phyloP scores from a whole-genome alignment of 1,140 invertebrate genomes.

The Drosophila novamexicana region DNA sequence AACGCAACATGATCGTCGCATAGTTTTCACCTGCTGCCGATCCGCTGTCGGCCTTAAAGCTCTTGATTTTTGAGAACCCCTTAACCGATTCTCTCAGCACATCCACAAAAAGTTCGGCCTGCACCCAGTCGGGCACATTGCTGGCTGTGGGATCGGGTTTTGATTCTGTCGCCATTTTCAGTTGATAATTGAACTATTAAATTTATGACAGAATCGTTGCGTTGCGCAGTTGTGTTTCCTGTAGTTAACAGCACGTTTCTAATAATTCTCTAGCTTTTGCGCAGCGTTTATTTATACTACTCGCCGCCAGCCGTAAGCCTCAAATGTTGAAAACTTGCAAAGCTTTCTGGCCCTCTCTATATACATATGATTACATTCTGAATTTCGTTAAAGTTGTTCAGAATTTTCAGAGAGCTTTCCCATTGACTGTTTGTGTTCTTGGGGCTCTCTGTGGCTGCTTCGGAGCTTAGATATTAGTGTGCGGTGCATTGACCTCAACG shows the following conservation, averaged over 20 bases:
- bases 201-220: not conserved
- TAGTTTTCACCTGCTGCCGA: slow-evolving; percentile 68
- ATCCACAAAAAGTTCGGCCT: slow-evolving; percentile 52
- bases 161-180: slow-evolving; percentile 27
- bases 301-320: not conserved
- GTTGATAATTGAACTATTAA: not conserved
- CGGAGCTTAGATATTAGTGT: not conserved
- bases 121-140: slow-evolving; percentile 61
- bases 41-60: slow-evolving; percentile 51
- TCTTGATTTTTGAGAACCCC: slow-evolving; percentile 54
- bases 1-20: slow-evolving; percentile 55
- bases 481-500: slow-evolving; percentile 1
- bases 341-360: slow-evolving; percentile 10
- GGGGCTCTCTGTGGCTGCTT: not conserved
- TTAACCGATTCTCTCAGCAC: slow-evolving; percentile 53
- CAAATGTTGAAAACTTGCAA: slow-evolving; percentile 7
- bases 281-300: slow-evolving; percentile 9
- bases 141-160: not conserved
- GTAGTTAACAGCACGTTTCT: not conserved
- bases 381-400: not conserved
- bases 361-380: not conserved
- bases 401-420: slow-evolving; percentile 5
- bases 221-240: not conserved
- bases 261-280: slow-evolving; percentile 6
- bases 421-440: not conserved